Percentiles rank a stretch among this genome's conserved stretches.
Conservation (phyloP, 2,113 vertebrate species). For the Phyllostomus hastatus region DNA sequence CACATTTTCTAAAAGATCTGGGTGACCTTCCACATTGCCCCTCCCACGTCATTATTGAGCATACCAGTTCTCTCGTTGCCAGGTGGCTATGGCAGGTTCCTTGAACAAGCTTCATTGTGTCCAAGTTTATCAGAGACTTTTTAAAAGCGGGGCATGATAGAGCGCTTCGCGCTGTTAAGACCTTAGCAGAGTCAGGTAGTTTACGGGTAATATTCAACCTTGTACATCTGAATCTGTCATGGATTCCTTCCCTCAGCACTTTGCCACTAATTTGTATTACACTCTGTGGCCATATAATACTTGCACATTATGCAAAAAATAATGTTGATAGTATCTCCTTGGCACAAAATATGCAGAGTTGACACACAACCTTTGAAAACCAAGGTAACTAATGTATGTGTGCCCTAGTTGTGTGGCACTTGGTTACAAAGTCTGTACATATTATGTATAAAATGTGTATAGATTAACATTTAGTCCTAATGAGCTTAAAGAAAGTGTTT, state of each 20-base stretch:
- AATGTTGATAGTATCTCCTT: constrained; percentile 61
- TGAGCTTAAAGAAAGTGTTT: constrained; percentile 2
- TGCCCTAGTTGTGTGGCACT: constrained; percentile 51
- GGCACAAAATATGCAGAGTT: constrained; percentile 67
- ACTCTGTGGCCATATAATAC: constrained; percentile 68
- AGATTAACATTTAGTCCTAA: constrained; percentile 48
- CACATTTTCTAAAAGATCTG: background rate
- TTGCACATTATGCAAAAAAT: constrained; percentile 73
- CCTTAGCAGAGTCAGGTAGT: constrained; percentile 67
- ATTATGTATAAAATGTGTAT: constrained; percentile 61
- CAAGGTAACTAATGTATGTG: constrained; percentile 49
- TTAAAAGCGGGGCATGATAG: constrained; percentile 24
- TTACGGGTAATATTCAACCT: constrained; percentile 59
- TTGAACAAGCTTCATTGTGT: constrained; percentile 36
- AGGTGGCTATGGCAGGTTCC: background rate
- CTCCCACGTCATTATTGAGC: no score
- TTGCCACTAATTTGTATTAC: constrained; percentile 71
- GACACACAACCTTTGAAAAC: constrained; percentile 65
- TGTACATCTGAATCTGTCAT: constrained; percentile 63
- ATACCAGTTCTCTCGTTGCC: background rate
- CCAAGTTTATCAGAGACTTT: constrained; percentile 28
- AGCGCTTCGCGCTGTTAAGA: constrained; percentile 19
- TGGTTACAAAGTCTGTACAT: constrained; percentile 66
- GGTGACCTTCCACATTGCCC: background rate
- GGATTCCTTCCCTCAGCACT: constrained; percentile 70